A percentile compares a stretch with the other conserved stretches of the same genome.
Evolutionary conservation across 1,140 invertebrate species (phyloP).

Genomic region (Potamilus streckersoni): DNA sequence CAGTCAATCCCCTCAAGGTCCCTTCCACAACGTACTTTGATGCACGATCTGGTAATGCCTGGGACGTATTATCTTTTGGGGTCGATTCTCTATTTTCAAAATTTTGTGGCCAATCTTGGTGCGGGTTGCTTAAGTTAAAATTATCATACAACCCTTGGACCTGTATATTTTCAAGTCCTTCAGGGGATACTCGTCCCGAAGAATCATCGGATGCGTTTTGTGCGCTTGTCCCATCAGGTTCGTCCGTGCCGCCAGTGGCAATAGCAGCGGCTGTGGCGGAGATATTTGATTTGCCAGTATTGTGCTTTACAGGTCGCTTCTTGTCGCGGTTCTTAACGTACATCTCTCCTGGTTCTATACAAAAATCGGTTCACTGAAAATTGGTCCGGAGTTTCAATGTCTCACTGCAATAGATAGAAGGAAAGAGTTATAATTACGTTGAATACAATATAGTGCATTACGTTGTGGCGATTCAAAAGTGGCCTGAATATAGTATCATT

Average conservation of each 20-base stretch:
- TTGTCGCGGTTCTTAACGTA: conserved; percentile 26
- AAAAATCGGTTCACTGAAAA: conserved; percentile 21
- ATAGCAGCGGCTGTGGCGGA: background rate
- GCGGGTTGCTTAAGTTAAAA: conserved; percentile 4
- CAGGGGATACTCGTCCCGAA: background rate
- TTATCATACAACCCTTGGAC: conserved; percentile 23
- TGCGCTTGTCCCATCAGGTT: background rate
- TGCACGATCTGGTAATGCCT: conserved; percentile 9
- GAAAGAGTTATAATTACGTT: no score
- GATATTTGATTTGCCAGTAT: no score
- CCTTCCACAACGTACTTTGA: conserved; percentile 24
- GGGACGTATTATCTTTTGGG: background rate
- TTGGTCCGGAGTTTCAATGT: background rate
- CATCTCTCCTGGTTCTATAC: background rate
- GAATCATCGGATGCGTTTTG: no score
- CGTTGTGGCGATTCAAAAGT: no score
- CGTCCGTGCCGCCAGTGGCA: conserved; percentile 1
- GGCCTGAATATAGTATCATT: no score
- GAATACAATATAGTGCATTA: no score
- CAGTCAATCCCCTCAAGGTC: conserved; percentile 15
- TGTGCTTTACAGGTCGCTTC: no score
- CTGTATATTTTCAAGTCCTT: background rate
- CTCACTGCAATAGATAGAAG: no score
- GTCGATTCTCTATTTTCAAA: conserved; percentile 22
- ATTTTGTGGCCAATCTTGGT: conserved; percentile 21